Evolutionary conservation across 2,888 invertebrate species (phyloP), one percentile per base, ranked within the genome.

Genomic region (Eristalis tenax): DNA sequence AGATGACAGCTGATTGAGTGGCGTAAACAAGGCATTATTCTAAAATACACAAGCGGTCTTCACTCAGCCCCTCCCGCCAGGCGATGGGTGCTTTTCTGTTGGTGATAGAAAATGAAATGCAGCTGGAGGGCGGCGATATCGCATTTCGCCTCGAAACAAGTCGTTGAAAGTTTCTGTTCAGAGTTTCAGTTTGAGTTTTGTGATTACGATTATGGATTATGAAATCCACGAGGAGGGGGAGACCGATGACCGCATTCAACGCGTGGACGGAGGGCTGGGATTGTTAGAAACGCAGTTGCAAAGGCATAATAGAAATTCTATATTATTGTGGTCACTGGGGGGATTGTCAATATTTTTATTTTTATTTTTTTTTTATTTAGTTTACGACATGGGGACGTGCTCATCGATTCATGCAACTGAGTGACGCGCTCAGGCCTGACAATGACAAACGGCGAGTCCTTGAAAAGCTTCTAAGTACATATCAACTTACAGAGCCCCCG

Each of bases 211-310:
- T 28, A 70, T 59, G 56, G 50, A 75, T 75, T 70, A 75, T 56
- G 38, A 50, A 75, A 75, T 38, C 57, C 70, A 61, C 50, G 50
- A 18, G 18, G 50, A 4, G 50, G 50, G 75, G 75, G 50, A 70
- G 50, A 66, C 35, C 80, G 79, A 70, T 84, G 83, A 83, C 83
- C 79, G 79, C 79, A 83, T 75, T 50, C 66, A 68, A 8, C 26
- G 26, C 26, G 26, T 23, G 23, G 23, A n/a, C 28, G 43, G 50
- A 8, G 4, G 50, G 18, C 8, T 50, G 50, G 18, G 50, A 50
- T 5, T 50, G 18, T 50, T 18, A 18, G 18, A 50, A 50, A 18
- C 50, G 50, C 50, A 50, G 18, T 50, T 50, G 50, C 50, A 50
- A n/a, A 50, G 50, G 50, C 50, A 50, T 50, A 50, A 50, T 50